These are phyloP conservation scores for Paelopatides confundens DNA, from an alignment of 53 echinoderm and acorn worm genomes.

Conservation along the genomic window DNA sequence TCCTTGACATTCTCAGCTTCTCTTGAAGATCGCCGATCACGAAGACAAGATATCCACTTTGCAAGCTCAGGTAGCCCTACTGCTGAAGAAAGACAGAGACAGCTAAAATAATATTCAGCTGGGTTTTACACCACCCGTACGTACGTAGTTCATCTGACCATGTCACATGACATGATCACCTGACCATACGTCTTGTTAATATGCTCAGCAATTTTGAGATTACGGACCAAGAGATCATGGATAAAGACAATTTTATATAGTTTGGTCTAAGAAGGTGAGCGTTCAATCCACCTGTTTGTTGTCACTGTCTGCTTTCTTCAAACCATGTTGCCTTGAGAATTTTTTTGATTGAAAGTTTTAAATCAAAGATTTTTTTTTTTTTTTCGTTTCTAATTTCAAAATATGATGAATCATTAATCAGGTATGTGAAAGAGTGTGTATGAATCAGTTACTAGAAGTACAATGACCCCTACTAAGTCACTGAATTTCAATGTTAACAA, in stretches of 20 bases:
- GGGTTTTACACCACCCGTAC: too few species aligned
- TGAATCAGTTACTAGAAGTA: too few species aligned
- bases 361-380: not conserved
- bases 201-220: too few species aligned
- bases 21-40: conserved; percentile 20
- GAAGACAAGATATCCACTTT: conserved; percentile 42
- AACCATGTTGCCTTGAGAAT: conserved; percentile 38
- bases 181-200: too few species aligned
- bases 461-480: too few species aligned
- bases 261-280: not conserved
- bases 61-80: conserved; percentile 24
- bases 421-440: too few species aligned
- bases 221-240: not conserved
- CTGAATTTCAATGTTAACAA: too few species aligned
- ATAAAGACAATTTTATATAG: not conserved
- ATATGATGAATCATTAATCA: too few species aligned
- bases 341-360: not conserved
- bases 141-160: too few species aligned
- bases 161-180: too few species aligned
- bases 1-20: not conserved
- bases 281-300: not conserved
- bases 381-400: not conserved
- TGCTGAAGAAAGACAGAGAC: not conserved
- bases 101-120: too few species aligned
- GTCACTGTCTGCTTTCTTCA: not conserved